Evolutionary conservation across 1,140 invertebrate genomes (phyloP).

Genomic region (Cephus cinctus): DNA sequence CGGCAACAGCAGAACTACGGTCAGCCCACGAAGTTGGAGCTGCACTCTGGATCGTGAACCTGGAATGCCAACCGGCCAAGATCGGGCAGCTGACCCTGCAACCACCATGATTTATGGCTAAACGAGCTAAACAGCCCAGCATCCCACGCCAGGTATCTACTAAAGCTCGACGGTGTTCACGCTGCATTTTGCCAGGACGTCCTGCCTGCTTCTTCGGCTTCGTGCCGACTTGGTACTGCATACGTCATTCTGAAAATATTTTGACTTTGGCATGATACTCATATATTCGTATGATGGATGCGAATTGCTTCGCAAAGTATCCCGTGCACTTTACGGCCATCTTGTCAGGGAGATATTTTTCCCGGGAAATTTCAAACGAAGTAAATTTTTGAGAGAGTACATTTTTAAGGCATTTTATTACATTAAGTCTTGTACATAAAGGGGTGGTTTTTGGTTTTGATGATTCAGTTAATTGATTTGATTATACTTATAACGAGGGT

Average conservation of each 20-base stretch:
- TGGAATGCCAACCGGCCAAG: conserved; percentile 21
- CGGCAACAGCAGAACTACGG: conserved; percentile 21
- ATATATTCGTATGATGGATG: conserved; percentile 9
- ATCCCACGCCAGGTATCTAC: conserved; percentile 37
- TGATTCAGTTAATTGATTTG: too few relatives aligned
- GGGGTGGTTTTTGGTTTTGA: too few relatives aligned
- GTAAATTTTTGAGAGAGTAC: too few relatives aligned
- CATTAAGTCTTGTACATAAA: too few relatives aligned
- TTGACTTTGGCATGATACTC: conserved; percentile 31
- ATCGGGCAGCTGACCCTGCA: conserved; percentile 39
- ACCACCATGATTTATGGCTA: conserved; percentile 43
- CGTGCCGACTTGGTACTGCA: conserved; percentile 7
- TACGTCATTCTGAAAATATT: conserved; percentile 42
- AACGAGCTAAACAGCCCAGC: conserved; percentile 29
- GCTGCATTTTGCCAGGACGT: conserved; percentile 26
- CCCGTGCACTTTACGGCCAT: too few relatives aligned
- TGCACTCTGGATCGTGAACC: conserved; percentile 28
- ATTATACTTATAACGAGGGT: too few relatives aligned
- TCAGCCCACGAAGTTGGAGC: conserved; percentile 25
- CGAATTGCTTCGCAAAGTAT: too few relatives aligned
- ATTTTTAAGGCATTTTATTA: too few relatives aligned
- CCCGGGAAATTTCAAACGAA: too few relatives aligned
- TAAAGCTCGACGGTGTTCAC: conserved; percentile 24
- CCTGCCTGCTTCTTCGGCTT: conserved; percentile 4
- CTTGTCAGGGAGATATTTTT: too few relatives aligned